Conservation (phyloP, 2,113 vertebrate genomes). For the Boulengeromyrus knoepffleri region DNA sequence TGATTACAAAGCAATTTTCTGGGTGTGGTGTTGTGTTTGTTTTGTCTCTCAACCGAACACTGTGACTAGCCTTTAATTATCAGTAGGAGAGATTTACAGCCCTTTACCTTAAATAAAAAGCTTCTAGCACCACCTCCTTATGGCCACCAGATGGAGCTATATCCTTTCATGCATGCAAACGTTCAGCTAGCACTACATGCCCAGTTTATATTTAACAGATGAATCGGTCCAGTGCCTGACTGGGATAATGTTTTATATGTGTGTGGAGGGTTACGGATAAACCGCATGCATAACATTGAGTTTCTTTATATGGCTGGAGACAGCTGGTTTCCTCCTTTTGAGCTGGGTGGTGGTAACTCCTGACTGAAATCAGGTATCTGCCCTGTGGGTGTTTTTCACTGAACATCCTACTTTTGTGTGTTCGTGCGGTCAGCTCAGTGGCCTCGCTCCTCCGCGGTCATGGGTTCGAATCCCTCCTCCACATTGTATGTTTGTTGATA, state of each 20-base stretch:
- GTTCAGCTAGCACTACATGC: neutral
- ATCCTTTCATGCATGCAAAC: neutral
- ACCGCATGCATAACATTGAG: neutral
- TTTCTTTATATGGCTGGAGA: neutral
- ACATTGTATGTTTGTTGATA: neutral
- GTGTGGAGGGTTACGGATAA: neutral
- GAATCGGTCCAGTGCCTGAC: neutral
- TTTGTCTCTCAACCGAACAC: neutral
- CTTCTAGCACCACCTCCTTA: neutral
- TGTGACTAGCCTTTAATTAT: neutral
- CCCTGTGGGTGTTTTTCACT: neutral
- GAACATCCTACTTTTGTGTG: neutral
- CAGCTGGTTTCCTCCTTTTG: neutral
- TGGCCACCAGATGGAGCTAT: slow-evolving; percentile 1
- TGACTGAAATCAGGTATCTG: neutral
- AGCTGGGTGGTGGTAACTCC: neutral
- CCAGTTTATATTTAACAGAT: neutral
- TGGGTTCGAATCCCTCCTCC: neutral
- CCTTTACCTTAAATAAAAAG: neutral
- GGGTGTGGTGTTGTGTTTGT: neutral
- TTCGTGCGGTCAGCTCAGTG: neutral
- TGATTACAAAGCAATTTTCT: neutral
- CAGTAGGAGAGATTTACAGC: neutral
- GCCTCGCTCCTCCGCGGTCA: neutral
- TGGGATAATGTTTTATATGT: neutral